Base-by-base conservation (phyloP, 2,113 vertebrate genomes). In the Dromiciops gliroides region DNA sequence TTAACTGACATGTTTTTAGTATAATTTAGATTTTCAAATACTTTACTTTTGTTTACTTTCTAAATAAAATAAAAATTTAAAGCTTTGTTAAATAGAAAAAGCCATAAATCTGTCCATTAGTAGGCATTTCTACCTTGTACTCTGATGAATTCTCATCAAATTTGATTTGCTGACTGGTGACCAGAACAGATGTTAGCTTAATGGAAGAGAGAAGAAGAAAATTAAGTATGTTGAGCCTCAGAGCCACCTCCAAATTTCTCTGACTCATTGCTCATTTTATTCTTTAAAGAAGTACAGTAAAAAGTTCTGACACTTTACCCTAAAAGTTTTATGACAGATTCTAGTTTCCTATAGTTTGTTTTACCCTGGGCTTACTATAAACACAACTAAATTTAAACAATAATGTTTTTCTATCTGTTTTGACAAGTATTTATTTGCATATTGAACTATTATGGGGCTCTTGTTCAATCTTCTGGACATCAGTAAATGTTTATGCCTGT, bases 111-210 rank as follows among this genome's bases (percentile, higher is more conserved):
- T 98, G 67, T 94, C 96, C 90, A 97, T 97, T 97, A 98, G 44
- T 96, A 96, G 93, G 26, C 89, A 96, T 98, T 98, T 98, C 93
- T 96, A 95, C 95, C 97, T 98, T 97, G 95, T 94, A 96, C 90
- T 98, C 93, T 93, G 90, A 94, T 98, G 96, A 98, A 98, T 98
- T 98, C 94, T 97, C 91, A 97, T 97, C 94, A 97, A 97, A 98
- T 98, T 98, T 97, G 95, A 98, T 98, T 99, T 98, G 96, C 96
- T 98, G 96, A 98, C 96, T 98, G 90, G 97, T 97, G 97, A 94
- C 92, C 97, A 98, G 96, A 98, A 97, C 97, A 99, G 97, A 97
- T 98, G 97, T 98, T 98, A 96, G 91, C 97, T 98, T 98, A 98
- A 98, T 98, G 94, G 94, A 97, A 97, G 89, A 97, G 50, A 95